Evolutionary conservation across 1,140 invertebrate genomes (phyloP), one percentile per base, ranked within the genome.

Genomic region (Drosophila albomicans): DNA sequence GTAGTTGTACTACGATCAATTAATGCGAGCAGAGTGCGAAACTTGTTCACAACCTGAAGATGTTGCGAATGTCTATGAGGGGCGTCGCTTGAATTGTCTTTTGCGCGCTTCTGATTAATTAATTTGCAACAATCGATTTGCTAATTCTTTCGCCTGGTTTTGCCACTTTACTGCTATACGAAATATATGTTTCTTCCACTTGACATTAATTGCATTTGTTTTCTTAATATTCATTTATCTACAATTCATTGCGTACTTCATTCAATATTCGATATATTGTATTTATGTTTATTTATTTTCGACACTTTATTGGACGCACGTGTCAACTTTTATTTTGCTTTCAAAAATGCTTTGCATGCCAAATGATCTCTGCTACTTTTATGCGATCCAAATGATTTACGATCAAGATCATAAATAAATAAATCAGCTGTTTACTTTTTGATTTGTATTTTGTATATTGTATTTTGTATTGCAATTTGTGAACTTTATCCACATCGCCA

Each of bases 11-110:
- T 57, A 46, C 46, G 43, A 67, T 67, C 70, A 75, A 75, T 82
- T 82, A 71, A 82, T 71, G 49, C 66, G 56, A 71, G 25, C 74
- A 78, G 66, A 59, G 28, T 49, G 58, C 32, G 72, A 64, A 82
- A 78, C 80, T 68, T 66, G 79, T 73, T 81, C 61, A 28, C 41
- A 15, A 25, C 20, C 2, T 51, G 11, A 52, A 48, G 68, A 41
- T 51, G 52, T 7, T 32, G 32, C 5, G 5, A 7, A 32, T 32
- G 35, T 38, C 41, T 58, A 32, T 52, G n/a, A 25, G 20, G 4
- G 20, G 28, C 13, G 15, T 52, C 25, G 25, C 20, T 30, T 38
- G 35, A 38, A 10, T 43, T 43, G 38, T 5, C 28, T 25, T 25
- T 38, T 49, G 28, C 51, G 25, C 28, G 45, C 30, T 35, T 15